Evolutionary conservation across 2,797 vertebrate genomes (phyloP).

Genomic region (Cryptoprocta ferox): DNA sequence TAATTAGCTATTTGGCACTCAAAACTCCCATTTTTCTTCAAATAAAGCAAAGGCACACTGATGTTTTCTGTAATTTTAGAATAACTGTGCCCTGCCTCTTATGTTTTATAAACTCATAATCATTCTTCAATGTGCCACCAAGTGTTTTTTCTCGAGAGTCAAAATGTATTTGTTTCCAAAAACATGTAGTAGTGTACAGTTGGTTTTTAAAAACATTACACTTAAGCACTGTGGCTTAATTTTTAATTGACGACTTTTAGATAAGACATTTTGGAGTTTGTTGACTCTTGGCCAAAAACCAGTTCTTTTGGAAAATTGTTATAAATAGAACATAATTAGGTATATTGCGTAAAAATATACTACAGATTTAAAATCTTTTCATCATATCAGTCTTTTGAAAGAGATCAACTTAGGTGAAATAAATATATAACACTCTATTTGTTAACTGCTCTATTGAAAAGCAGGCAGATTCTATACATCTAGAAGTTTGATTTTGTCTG

Average conservation of each 20-base stretch:
- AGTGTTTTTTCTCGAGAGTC: conserved; percentile 53
- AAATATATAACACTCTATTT: conserved; percentile 56
- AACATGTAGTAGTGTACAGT: conserved; percentile 40
- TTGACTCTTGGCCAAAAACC: conserved; percentile 59
- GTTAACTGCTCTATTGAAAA: conserved; percentile 50
- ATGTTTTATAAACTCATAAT: conserved; percentile 28
- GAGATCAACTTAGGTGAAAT: conserved; percentile 57
- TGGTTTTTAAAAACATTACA: conserved; percentile 65
- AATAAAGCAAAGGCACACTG: conserved; percentile 45
- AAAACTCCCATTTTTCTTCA: conserved; percentile 31
- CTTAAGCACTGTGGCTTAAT: conserved; percentile 70
- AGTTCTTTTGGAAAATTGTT: conserved; percentile 49
- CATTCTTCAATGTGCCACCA: conserved; percentile 31
- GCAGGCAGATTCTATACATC: conserved; percentile 59
- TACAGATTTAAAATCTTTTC: conserved; percentile 44
- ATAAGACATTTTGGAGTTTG: conserved; percentile 56
- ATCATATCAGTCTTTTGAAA: conserved; percentile 63
- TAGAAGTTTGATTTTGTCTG: conserved; percentile 69
- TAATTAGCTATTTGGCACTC: conserved; percentile 33
- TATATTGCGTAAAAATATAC: conserved; percentile 40
- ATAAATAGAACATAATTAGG: conserved; percentile 43
- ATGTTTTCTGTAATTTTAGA: conserved; percentile 64
- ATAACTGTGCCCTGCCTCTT: conserved; percentile 71
- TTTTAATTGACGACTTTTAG: conserved; percentile 71
- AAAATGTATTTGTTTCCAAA: conserved; percentile 56